Base-by-base conservation (phyloP, 2,113 vertebrate species). In the Oxyruncus cristatus region DNA sequence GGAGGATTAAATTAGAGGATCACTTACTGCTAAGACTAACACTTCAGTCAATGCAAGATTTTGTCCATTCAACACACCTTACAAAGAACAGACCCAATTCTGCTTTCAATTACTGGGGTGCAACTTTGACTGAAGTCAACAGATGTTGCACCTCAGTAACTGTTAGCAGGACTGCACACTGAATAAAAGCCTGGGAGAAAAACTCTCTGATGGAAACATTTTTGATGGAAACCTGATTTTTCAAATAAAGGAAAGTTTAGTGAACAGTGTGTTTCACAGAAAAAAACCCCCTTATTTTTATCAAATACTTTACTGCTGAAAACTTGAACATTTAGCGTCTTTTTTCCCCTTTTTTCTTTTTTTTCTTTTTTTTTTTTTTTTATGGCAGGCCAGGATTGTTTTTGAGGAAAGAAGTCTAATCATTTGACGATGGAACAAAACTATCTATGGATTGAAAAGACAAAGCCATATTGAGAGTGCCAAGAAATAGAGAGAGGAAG, bases 31-130 rank as follows among this genome's bases (percentile, higher is more conserved):
- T 93, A 72, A 90, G 83, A 84, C 72, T 88, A 93, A 94, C 90
- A 93, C 85, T 94, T 89, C 88, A 93, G 88, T 84, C 88, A 94
- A 27, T 77, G 73, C 66, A 75, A 41, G 44, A 92, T 59, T 87
- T 44, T 92, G 88, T 91, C 90, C 93, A 52, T 84, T 94, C 90
- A 93, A 78, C 80, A 83, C 90, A 93, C 90, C 88, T 81, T 71
- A 96, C 92, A 92, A 92, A 95, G 70, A 96, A 71, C 95, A 96
- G 93, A 92, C 83, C 26, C 1, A 61, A 95, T 68, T 92, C 95
- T 97, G 95, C 95, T 97, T 97, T 59, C 92, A 96, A 96, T 97
- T 97, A 97, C 95, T 92, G 93, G 90, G 75, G 93, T 92, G 92
- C 93, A 95, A 75, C 85, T 96, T 85, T 32, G 72, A 95, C 92